Conservation (phyloP, 2,797 vertebrate genomes). For the Lithobates pipiens region DNA sequence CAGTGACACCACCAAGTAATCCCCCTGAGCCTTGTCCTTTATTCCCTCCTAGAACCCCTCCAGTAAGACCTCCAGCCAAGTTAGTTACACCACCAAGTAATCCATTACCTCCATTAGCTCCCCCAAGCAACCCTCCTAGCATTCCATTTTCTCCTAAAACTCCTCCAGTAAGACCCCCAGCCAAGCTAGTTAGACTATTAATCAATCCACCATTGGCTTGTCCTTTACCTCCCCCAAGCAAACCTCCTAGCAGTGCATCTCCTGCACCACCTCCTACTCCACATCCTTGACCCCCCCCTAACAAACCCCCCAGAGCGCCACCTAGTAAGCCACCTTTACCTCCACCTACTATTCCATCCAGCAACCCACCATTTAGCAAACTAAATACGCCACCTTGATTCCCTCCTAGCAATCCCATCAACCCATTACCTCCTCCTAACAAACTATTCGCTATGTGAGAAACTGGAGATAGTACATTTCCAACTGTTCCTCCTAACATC, state of each 20-base stretch:
- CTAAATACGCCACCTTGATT: too few species aligned
- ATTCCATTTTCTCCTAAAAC: background rate
- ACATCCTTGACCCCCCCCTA: background rate
- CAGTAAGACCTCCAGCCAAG: background rate
- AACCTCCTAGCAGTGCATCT: too few species aligned
- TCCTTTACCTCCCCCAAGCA: background rate
- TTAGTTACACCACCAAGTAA: background rate
- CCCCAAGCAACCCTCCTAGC: background rate
- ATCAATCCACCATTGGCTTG: background rate
- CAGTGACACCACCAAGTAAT: background rate
- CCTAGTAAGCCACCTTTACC: too few species aligned
- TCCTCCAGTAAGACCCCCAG: background rate
- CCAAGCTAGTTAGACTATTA: background rate
- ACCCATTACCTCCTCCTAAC: too few species aligned
- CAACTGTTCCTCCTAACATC: too few species aligned
- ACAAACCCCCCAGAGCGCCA: too few species aligned
- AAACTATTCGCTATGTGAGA: too few species aligned
- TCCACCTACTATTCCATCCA: too few species aligned
- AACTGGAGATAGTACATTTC: too few species aligned
- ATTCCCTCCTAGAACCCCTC: background rate
- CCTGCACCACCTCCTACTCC: too few species aligned
- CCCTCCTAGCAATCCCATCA: too few species aligned
- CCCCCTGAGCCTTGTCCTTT: background rate
- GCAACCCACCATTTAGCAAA: too few species aligned
- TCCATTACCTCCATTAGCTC: background rate